Conservation (phyloP, 2,797 vertebrate species). For the Scleropages formosus region DNA sequence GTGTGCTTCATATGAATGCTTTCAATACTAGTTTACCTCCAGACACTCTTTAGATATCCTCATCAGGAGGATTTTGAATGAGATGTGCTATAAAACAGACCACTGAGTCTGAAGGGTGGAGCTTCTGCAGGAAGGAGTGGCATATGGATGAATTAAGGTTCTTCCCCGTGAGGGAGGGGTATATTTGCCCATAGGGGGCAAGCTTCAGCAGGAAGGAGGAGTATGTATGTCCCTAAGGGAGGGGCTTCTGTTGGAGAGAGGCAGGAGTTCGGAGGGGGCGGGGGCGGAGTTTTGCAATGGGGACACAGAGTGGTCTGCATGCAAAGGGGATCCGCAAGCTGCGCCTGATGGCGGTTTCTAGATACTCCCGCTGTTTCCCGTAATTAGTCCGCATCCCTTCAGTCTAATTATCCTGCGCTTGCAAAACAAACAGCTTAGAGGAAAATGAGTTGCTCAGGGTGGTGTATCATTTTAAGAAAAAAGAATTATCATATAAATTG, state of each 20-base stretch:
- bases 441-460: conserved; percentile 55
- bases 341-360: neutral
- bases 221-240: neutral
- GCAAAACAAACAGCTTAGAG: conserved; percentile 68
- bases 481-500: conserved; percentile 44
- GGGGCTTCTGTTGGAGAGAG: neutral
- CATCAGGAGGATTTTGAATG: too few species aligned
- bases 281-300: neutral
- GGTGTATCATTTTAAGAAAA: conserved; percentile 27
- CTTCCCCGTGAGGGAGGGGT: too few species aligned
- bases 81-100: too few species aligned
- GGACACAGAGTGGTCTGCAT: neutral
- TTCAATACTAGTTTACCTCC: too few species aligned
- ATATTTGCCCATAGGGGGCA: too few species aligned
- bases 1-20: too few species aligned
- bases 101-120: too few species aligned
- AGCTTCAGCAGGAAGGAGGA: neutral
- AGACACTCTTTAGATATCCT: too few species aligned
- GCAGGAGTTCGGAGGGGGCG: neutral
- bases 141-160: neutral
- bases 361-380: conserved; percentile 66
- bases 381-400: conserved; percentile 78
- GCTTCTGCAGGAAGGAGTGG: neutral
- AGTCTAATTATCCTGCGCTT: conserved; percentile 76
- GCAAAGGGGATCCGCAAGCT: neutral